phyloP scores from a whole-genome alignment of 2,888 invertebrate species.

The Morinoia aosen region DNA sequence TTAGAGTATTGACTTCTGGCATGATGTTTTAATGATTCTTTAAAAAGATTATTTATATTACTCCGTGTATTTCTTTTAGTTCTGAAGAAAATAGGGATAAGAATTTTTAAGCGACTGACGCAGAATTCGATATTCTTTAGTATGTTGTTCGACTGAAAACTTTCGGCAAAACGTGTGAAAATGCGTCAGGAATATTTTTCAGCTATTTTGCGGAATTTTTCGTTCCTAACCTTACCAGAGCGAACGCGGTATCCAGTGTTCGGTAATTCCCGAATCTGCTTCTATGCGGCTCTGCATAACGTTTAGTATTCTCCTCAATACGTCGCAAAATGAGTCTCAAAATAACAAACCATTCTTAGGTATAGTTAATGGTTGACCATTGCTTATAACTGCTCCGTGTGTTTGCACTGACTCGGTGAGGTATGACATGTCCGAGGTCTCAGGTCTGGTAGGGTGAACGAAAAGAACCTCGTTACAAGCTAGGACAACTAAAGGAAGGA shows the following conservation, averaged over 20 bases:
- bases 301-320: background rate
- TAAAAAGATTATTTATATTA: background rate
- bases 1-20: background rate
- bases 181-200: background rate
- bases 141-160: background rate
- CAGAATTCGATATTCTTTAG: background rate
- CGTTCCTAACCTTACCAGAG: background rate
- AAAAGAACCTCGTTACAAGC: no score
- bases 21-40: background rate
- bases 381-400: no score
- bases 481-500: no score
- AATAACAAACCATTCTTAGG: no score
- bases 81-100: background rate
- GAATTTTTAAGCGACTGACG: background rate
- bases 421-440: no score
- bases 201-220: background rate
- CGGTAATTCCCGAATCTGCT: background rate
- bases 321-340: background rate
- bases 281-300: background rate
- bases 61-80: background rate
- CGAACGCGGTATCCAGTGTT: background rate
- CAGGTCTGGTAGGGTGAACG: no score
- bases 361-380: no score
- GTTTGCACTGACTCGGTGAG: no score
- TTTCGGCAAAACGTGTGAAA: background rate